A percentile compares a stretch with the other conserved stretches of the same genome.
phyloP scores from a whole-genome alignment of 2,113 vertebrate species.

The Tretioscincus oriximinensis region DNA sequence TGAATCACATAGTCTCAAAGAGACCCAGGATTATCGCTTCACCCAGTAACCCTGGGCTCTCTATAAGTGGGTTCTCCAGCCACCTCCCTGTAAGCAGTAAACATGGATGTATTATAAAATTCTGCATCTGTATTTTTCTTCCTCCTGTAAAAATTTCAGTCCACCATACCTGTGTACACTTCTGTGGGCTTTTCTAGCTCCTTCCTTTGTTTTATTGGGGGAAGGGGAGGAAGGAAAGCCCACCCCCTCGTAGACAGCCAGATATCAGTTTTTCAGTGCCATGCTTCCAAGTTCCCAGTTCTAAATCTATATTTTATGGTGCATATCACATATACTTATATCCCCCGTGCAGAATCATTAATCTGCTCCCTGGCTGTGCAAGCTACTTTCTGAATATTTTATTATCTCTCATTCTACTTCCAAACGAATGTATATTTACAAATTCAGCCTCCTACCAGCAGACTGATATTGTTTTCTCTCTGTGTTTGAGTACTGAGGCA shows the following conservation, averaged over 20 bases:
- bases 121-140: background rate
- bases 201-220: background rate
- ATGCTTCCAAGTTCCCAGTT: constrained; percentile 38
- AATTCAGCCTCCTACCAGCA: constrained; percentile 74
- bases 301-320: constrained; percentile 73
- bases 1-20: too few species aligned
- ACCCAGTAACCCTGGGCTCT: too few species aligned
- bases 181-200: background rate
- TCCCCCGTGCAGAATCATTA: constrained; percentile 71
- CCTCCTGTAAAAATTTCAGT: too few species aligned
- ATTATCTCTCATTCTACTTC: constrained; percentile 75
- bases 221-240: background rate
- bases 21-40: too few species aligned
- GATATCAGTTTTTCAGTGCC: constrained; percentile 41
- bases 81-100: too few species aligned
- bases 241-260: constrained; percentile 43
- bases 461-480: constrained; percentile 71
- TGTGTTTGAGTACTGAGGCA: constrained; percentile 52
- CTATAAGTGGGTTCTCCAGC: too few species aligned
- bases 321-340: constrained; percentile 54
- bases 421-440: constrained; percentile 79
- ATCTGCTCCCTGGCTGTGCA: constrained; percentile 78
- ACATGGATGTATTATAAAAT: background rate
- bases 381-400: constrained; percentile 79
- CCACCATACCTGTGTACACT: background rate